Base-by-base conservation (phyloP, 92 coral and sea anemone genomes). In the Nematostella vectensis region DNA sequence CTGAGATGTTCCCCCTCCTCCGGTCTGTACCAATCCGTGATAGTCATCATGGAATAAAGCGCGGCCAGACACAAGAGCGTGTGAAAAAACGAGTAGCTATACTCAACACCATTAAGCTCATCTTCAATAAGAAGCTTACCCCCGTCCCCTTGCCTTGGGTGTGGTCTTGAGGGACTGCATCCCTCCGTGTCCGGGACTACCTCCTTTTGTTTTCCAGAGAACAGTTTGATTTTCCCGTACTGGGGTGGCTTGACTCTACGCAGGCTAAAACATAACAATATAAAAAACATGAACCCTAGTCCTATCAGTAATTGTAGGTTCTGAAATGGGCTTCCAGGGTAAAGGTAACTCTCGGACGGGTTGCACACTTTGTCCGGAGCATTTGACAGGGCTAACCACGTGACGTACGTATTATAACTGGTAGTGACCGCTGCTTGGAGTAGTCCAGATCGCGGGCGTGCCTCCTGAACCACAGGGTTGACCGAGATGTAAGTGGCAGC, bases 1-100 rank as follows among this genome's bases (percentile, higher is more conserved):
- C 81, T 78, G 27, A 71, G 63, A 48, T 87, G 82, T 29, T 93
- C 85, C 13, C 88, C 99, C 43, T 93, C 96, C 19, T 93, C 99
- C 9, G 95, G 89, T 25, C 99, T 83, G 73, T 93, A 93, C 99
- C 99, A 93, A 64, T 72, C 80, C 13, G 99, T 93, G 49, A 93
- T 67, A 24, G 96, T 71, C 96, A 87, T 93, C 88, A 87, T 87
- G 3, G 95, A 57, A 50, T 87, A 87, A 23, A 93, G 70, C 23
- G 96, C 64, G 1, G 96, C 94, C 40, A 93, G 61, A 47, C 85
- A 78, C 39, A 87, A 81, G 21, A 84, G 61, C 28, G 75, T 81
- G 49, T 93, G 99, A 58, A 87, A 93, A 63, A 93, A 93, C 0
- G 96, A 87, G 45, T 93, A 87, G 25, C 99, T 93, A 42, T 93